Conservation (phyloP, 92 coral and sea anemone species). For the Plumapathes pennacea region DNA sequence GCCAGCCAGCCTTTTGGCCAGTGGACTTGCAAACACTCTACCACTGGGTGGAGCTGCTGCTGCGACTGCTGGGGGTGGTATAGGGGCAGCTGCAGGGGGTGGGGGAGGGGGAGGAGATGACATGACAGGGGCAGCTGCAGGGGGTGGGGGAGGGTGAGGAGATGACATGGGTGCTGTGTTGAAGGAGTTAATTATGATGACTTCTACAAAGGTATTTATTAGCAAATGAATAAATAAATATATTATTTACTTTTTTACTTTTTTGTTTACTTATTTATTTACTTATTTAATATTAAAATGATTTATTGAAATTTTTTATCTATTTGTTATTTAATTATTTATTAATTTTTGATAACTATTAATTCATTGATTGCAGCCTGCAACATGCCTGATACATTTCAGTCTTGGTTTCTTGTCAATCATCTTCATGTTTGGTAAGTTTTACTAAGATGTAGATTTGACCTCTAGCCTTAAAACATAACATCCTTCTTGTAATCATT, state of each 20-base stretch:
- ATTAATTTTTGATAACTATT: no score
- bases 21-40: conserved; percentile 92
- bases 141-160: conserved; percentile 42
- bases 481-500: no score
- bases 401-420: conserved; percentile 93
- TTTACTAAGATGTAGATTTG: background rate
- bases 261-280: no score
- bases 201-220: conserved; percentile 68
- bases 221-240: no score
- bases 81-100: conserved; percentile 17
- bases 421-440: conserved; percentile 92
- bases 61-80: conserved; percentile 47
- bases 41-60: conserved; percentile 58
- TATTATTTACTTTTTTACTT: no score
- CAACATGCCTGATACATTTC: conserved; percentile 95
- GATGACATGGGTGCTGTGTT: conserved; percentile 65
- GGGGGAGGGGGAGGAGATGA: conserved; percentile 35
- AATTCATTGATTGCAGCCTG: conserved; percentile 42
- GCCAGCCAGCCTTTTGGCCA: conserved; percentile 87
- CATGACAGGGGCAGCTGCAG: conserved; percentile 45
- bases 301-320: background rate
- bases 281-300: no score
- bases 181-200: conserved; percentile 90
- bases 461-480: no score
- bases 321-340: no score